phyloP scores from a whole-genome alignment of 2,797 vertebrate genomes.

The Gobio occitaniae region DNA sequence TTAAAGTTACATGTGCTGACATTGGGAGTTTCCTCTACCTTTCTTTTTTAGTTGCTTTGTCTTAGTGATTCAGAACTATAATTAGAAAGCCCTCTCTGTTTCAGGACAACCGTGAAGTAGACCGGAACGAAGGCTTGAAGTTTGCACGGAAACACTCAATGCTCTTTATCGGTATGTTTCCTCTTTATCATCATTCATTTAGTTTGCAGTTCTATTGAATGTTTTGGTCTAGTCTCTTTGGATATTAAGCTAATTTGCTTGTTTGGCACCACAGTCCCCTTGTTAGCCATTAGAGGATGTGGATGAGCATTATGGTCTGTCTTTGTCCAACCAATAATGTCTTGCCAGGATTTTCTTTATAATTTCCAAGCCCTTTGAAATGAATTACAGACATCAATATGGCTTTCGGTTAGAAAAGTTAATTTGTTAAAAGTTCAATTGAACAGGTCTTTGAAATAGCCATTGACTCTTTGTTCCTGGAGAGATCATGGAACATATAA shows the following conservation, averaged over 20 bases:
- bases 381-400: constrained; percentile 14
- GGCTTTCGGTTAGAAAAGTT: background rate
- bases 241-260: background rate
- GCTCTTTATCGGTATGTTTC: constrained; percentile 92
- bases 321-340: background rate
- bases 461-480: background rate
- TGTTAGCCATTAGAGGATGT: constrained; percentile 8
- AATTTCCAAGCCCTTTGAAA: constrained; percentile 4
- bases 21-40: background rate
- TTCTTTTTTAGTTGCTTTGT: constrained; percentile 9
- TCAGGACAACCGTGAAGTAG: constrained; percentile 94
- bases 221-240: background rate
- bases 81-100: constrained; percentile 59
- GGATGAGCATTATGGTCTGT: constrained; percentile 4
- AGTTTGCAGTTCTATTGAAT: background rate
- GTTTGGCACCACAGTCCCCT: background rate
- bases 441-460: background rate
- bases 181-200: background rate
- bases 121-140: constrained; percentile 95
- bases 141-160: constrained; percentile 98
- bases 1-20: background rate
- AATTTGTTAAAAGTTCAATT: background rate
- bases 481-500: background rate
- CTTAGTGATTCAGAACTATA: background rate
- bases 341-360: constrained; percentile 33